A percentile compares a stretch with the other conserved stretches of the same genome.
Conservation (phyloP, 2,888 invertebrate genomes). For the Willowsia nigromaculata region DNA sequence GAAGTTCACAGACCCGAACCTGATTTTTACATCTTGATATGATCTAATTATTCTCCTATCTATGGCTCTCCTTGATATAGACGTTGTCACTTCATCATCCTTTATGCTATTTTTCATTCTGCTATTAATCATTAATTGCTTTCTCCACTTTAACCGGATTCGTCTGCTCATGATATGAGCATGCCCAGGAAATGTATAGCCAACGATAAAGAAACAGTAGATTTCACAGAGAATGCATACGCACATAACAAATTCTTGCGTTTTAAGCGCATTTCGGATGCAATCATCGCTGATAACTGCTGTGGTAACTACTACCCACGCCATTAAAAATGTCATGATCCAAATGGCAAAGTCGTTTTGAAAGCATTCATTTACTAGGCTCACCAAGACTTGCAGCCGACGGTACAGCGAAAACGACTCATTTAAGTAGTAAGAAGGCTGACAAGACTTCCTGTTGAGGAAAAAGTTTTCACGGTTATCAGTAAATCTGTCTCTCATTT, state of each 20-base stretch:
- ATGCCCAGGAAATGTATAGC: constrained; percentile 24
- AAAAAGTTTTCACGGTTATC: background rate
- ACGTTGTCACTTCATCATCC: too few species aligned
- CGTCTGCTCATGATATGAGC: background rate
- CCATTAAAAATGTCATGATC: background rate
- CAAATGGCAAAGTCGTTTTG: constrained; percentile 14
- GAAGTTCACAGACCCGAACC: constrained; percentile 26
- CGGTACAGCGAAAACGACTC: background rate
- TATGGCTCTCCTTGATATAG: too few species aligned
- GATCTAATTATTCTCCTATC: background rate
- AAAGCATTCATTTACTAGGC: constrained; percentile 12
- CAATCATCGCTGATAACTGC: background rate
- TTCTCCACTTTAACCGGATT: background rate
- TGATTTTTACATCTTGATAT: background rate
- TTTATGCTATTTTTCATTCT: too few species aligned
- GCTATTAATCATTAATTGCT: background rate
- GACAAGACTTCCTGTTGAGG: background rate
- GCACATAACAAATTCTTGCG: background rate
- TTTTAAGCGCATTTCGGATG: background rate
- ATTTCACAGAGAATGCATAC: background rate
- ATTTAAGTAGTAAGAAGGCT: background rate
- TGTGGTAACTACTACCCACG: background rate
- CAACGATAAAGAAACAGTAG: background rate
- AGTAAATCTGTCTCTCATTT: background rate
- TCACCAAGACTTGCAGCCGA: background rate